These are phyloP conservation scores for Pongo abelii DNA, from an alignment of 2,113 vertebrate species.

Conservation along the genomic window DNA sequence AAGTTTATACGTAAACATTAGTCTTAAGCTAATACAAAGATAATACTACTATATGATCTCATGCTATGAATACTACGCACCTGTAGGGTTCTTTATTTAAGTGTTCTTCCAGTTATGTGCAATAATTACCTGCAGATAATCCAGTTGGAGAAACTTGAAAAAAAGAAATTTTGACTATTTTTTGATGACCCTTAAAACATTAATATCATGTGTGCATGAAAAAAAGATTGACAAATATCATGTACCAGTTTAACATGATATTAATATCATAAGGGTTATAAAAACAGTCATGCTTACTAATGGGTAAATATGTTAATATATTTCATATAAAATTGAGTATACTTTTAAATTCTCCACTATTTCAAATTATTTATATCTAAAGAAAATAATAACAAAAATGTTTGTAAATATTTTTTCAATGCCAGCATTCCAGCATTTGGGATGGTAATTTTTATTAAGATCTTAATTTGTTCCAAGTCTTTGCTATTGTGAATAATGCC, in stretches of 20 bases:
- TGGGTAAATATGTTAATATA: background rate
- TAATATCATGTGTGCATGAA: background rate
- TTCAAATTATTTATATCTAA: background rate
- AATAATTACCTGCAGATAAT: background rate
- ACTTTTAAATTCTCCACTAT: background rate
- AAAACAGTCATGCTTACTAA: background rate
- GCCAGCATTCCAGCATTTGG: background rate
- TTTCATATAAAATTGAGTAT: slow-evolving; percentile 5
- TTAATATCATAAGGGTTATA: background rate
- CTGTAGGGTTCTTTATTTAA: background rate
- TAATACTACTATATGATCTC: background rate
- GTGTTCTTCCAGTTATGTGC: background rate
- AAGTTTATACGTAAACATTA: background rate
- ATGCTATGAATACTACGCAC: background rate
- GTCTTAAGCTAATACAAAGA: background rate
- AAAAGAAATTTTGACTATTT: background rate
- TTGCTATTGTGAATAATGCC: no score
- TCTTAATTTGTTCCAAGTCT: background rate
- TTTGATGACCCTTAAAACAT: background rate
- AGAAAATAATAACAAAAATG: background rate
- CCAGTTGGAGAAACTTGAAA: background rate
- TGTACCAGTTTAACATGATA: background rate
- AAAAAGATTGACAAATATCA: background rate
- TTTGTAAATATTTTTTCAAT: background rate
- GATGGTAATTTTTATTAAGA: background rate